Evolutionary conservation across 2,888 invertebrate species (phyloP), one percentile per base, ranked within the genome.

Genomic region (Tetheella fluctuosa): DNA sequence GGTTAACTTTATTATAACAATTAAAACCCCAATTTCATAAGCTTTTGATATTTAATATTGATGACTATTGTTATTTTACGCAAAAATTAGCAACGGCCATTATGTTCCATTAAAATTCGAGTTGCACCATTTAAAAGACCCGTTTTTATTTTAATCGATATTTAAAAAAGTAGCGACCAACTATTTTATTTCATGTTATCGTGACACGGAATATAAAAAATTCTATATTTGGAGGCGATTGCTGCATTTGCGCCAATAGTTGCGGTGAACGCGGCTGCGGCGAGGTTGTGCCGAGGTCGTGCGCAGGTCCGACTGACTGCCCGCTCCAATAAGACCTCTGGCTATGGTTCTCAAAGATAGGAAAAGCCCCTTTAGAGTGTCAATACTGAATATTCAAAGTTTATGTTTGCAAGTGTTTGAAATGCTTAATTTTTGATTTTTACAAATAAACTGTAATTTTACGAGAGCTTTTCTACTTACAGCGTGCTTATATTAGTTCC

Each of bases 211-310:
- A 77, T 82, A 78, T 79, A 80, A 85, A 87, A 85, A 86, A 84
- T 68, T 83, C 81, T 86, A 81, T 87, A 90, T 91, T 91, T 87
- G 86, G 88, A 80, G 78, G 84, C 81, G 86, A 86, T 84, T 84
- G 85, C 81, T 81, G 86, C 81, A 85, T 82, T 85, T 73, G 80
- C 84, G 79, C 89, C 89, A 90, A 89, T 90, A 71, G 86, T 81
- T 81, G 77, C 80, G 83, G 91, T 89, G 91, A 91, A 90, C 84
- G 90, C 86, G 81, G 80, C 70, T 73, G 73, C 68, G 67, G 73
- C 89, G 88, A 89, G 89, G 90, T 80, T 86, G 84, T 64, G 57
- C 68, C 87, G 89, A 91, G 91, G 90, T 85, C 90, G 86, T 59
- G 65, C 66, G 84, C 84, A 88, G 84, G 86, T 83, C 84, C 80